Percentiles rank a stretch among this genome's conserved stretches.
Conservation (phyloP, 2,797 vertebrate species). For the Lepus oiostolus region DNA sequence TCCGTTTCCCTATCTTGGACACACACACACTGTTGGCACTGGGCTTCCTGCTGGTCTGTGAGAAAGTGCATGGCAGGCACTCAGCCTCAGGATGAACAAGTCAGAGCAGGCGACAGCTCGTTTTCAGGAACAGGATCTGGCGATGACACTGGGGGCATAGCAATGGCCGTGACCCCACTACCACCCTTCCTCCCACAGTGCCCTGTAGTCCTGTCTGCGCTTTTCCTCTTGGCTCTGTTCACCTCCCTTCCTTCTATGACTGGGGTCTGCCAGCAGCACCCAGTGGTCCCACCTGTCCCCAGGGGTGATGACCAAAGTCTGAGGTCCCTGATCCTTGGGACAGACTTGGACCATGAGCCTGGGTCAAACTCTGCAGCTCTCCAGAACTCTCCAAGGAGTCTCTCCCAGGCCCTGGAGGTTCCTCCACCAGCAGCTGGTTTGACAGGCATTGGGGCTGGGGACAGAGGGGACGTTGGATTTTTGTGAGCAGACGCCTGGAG, state of each 20-base stretch:
- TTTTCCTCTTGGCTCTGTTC: background rate
- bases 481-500: too few relatives aligned
- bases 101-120: too few relatives aligned
- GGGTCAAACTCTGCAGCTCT: background rate
- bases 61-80: accelerated
- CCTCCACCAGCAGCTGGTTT: background rate
- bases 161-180: accelerated
- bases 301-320: background rate
- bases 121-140: background rate
- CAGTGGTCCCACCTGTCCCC: background rate
- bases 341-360: background rate
- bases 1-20: background rate
- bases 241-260: background rate
- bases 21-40: background rate
- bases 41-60: background rate
- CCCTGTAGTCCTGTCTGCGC: background rate
- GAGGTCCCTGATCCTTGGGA: accelerated
- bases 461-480: background rate
- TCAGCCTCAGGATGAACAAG: background rate
- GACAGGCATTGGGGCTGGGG: background rate
- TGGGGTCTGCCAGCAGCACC: background rate
- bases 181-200: background rate
- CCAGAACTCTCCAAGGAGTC: background rate
- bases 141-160: background rate
- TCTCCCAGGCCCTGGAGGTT: background rate